Evolutionary conservation across 2,797 vertebrate genomes (phyloP), one percentile per base, ranked within the genome.

Genomic region (Rhinichthys osculus): DNA sequence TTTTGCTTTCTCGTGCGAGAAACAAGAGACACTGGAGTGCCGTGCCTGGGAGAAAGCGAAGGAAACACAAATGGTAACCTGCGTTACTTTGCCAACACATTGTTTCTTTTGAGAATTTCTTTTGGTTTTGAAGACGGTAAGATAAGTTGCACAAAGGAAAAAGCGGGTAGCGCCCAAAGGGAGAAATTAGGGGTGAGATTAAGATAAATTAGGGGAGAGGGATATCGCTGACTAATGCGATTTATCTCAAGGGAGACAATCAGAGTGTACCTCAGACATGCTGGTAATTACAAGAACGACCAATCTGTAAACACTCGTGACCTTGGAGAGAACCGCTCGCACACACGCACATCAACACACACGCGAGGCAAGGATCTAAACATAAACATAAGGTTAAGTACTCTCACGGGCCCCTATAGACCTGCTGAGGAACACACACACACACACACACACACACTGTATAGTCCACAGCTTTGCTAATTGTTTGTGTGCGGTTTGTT

Each of bases 61-160:
- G 30, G 54, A 90, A 84, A 89, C 89, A 87, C 87, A 76, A 57
- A 89, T 91, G 89, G 89, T 91, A 23, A 85, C 85, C 83, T 83
- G 85, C 78, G 81, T 83, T 87, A 89, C 84, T 91, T 86, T 91
- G 88, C 85, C 90, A 88, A 86, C 78, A 54, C 89, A 90, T 94
- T 94, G 93, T 95, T 94, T 93, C 91, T 92, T 80, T 90, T 90
- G 89, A 82, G 79, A 89, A 91, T 91, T 92, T 89, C 79, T 90
- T 92, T 92, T 94, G 95, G 93, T 95, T 94, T 94, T 91, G 89
- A 92, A 92, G 92, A 89, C 81, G 42, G 88, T 54, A 78, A 94
- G 93, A 95, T 95, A 93, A 89, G 88, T 19, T 79, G 84, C 64
- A 59, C 83, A 44, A 72, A 85, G 85, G 86, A 85, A 88, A 85